phyloP scores from a whole-genome alignment of 2,888 invertebrate genomes.

The Agapostemon virescens region DNA sequence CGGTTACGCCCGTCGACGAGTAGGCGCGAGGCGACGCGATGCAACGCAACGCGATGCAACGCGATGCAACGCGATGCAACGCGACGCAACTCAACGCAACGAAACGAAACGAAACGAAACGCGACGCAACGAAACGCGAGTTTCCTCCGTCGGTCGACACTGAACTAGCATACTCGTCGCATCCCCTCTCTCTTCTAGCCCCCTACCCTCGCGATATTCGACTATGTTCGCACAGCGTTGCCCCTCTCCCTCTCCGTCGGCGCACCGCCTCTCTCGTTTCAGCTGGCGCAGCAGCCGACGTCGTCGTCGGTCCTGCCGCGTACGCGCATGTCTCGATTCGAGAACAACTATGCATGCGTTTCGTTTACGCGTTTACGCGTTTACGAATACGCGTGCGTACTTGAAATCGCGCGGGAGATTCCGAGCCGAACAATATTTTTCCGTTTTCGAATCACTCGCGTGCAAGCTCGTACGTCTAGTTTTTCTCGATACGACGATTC shows the following conservation, averaged over 20 bases:
- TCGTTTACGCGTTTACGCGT: background rate
- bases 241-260: conserved; percentile 8
- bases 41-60: background rate
- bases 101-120: too few species aligned
- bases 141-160: conserved; percentile 42
- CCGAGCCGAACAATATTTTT: too few species aligned
- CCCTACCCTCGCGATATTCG: conserved; percentile 19
- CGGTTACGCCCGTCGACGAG: conserved; percentile 10
- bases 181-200: conserved; percentile 13
- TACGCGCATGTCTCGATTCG: background rate
- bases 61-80: background rate
- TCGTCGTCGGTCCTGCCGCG: conserved; percentile 11
- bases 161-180: conserved; percentile 52
- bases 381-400: background rate
- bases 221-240: conserved; percentile 39
- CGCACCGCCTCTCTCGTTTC: conserved; percentile 41
- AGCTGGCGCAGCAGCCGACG: conserved; percentile 61
- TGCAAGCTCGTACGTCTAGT: too few species aligned
- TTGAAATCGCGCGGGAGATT: conserved; percentile 52
- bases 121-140: background rate
- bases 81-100: background rate
- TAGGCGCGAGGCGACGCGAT: background rate
- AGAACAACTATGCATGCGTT: too few species aligned
- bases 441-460: too few species aligned
- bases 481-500: too few species aligned